A percentile compares a stretch with the other conserved stretches of the same genome.
phyloP scores from a whole-genome alignment of 1,140 invertebrate genomes.

The Drosophila persimilis region DNA sequence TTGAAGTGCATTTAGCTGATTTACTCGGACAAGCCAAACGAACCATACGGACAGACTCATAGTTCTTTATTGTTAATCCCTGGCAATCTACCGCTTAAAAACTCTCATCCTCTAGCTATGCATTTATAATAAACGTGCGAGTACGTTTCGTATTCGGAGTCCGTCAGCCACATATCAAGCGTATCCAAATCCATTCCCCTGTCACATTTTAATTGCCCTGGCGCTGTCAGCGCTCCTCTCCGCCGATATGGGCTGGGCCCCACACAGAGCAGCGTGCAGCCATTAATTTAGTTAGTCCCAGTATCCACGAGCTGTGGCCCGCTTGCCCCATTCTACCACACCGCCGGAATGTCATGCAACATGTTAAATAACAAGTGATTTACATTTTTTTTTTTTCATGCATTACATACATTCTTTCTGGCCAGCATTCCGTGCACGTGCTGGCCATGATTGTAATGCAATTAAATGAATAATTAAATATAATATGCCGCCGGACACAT shows the following conservation, averaged over 20 bases:
- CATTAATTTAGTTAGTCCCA: slow-evolving; percentile 43
- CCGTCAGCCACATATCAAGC: slow-evolving; percentile 8
- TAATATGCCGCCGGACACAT: slow-evolving; percentile 16
- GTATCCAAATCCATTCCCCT: slow-evolving; percentile 8
- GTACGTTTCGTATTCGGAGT: neutral
- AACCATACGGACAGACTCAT: too few relatives aligned
- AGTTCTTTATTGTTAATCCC: too few relatives aligned
- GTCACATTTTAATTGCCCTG: slow-evolving; percentile 27
- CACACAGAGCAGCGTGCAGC: neutral
- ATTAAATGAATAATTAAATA: slow-evolving; percentile 50
- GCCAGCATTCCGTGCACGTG: neutral
- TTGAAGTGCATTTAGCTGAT: too few relatives aligned
- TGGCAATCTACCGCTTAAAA: too few relatives aligned
- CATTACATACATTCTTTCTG: too few relatives aligned
- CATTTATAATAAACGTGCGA: too few relatives aligned
- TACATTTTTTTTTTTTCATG: slow-evolving; percentile 12
- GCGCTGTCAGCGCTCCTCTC: slow-evolving; percentile 14
- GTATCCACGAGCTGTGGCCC: neutral
- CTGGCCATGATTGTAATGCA: slow-evolving; percentile 29
- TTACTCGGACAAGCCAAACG: too few relatives aligned
- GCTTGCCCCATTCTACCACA: neutral
- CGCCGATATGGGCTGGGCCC: too few relatives aligned
- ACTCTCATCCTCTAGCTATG: too few relatives aligned
- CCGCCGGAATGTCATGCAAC: slow-evolving; percentile 19
- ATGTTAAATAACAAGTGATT: slow-evolving; percentile 29